Evolutionary conservation across 2,797 vertebrate species (phyloP), one percentile per base, ranked within the genome.

Genomic region (Crypturellus tataupa): DNA sequence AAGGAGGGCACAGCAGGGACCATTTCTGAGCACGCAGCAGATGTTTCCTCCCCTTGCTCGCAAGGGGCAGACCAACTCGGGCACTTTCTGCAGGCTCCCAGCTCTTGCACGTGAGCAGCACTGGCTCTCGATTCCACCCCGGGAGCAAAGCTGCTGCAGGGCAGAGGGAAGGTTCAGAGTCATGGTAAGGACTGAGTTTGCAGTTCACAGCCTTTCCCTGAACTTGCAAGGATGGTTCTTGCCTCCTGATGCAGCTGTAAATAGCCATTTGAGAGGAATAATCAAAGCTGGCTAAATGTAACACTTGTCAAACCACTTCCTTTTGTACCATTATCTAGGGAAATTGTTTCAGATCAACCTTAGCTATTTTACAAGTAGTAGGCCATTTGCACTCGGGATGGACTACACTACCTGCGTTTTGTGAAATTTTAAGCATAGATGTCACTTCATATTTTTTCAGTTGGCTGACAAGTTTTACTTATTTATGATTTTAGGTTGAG

Each of bases 101-200:
- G 44, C n/a, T 60, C 49, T 81, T 88, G 60, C 35, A 64, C 46
- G 29, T 46, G 71, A 92, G 73, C 6, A 37, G 40, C 35, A 40
- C 7, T 2, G 2, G 14, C 87, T 75, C 83, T 82, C 40, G 46
- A 85, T 80, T 63, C 42, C 58, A 25, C 27, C 13, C n/a, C 7
- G 27, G 27, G 6, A 55, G 47, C 33, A 47, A 23, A 49, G 23
- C 11, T 10, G 17, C 31, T 0, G 0, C 15, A 5, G 0, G 1
- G 3, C 29, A 70, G 51, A 33, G 44, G 55, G 46, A 29, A 53
- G 31, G 44, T 63, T 84, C 49, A 68, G 62, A 91, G 63, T 14
- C 37, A 51, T 0, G 0, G 9, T 27, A 47, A 83, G 25, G 40
- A 71, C 31, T 29, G 27, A 0, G 44, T 56, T 75, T 55, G 46